A percentile compares a stretch with the other conserved stretches of the same genome.
Conservation (phyloP, 2,113 vertebrate genomes). For the Redunca redunca region DNA sequence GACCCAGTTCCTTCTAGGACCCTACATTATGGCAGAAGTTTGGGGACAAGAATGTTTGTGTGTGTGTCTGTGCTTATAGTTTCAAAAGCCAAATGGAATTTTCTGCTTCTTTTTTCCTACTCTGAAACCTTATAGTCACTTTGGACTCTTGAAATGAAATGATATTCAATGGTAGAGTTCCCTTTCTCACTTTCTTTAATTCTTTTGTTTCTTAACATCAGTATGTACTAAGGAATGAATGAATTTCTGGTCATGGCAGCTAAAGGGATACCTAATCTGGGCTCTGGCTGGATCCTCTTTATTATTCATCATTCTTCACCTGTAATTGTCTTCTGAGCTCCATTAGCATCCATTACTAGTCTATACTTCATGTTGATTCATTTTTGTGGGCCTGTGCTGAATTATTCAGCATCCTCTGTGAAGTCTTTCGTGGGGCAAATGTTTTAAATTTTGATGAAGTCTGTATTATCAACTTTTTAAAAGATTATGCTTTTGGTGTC, state of each 20-base stretch:
- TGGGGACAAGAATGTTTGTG: constrained; percentile 20
- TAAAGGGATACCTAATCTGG: background rate
- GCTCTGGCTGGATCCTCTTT: background rate
- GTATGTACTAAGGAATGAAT: background rate
- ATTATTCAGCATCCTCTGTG: background rate
- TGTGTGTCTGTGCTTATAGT: background rate
- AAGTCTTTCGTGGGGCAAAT: background rate
- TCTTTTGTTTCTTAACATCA: background rate
- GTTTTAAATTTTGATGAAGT: background rate
- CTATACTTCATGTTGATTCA: too few species aligned
- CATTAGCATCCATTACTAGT: background rate
- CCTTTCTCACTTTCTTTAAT: background rate
- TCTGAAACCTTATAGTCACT: background rate
- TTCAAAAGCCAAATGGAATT: constrained; percentile 34
- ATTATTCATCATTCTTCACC: background rate
- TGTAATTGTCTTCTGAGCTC: background rate
- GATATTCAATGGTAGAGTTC: background rate
- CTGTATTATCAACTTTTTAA: background rate
- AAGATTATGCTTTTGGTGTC: background rate
- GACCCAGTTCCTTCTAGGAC: constrained; percentile 41
- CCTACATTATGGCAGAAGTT: constrained; percentile 39
- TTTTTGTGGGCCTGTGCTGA: background rate
- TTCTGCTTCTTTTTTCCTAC: background rate
- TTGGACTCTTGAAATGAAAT: background rate
- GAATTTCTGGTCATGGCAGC: background rate